phyloP scores from a whole-genome alignment of 2,888 invertebrate species.

The Agonopterix heracliana region DNA sequence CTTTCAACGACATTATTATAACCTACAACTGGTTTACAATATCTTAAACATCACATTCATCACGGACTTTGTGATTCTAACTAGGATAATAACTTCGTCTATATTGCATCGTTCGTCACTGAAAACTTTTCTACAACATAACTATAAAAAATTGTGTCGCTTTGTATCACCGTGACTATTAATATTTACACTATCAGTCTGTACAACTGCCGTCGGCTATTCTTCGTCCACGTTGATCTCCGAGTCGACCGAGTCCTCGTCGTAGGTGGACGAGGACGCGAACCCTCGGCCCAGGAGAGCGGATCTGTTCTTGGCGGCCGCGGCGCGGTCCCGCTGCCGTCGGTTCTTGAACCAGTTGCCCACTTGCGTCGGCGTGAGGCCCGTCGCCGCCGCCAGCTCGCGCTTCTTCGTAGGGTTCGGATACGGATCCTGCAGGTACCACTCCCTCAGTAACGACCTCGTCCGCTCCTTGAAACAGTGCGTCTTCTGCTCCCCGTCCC shows the following conservation, averaged over 20 bases:
- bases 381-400: slow-evolving; percentile 96
- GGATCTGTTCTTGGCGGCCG: slow-evolving; percentile 97
- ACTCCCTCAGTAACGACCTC: slow-evolving; percentile 94
- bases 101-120: slow-evolving; percentile 53
- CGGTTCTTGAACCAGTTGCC: slow-evolving; percentile 99
- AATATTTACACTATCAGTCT: slow-evolving; percentile 37
- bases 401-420: slow-evolving; percentile 98
- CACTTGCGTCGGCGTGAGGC: slow-evolving; percentile 95
- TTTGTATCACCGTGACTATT: slow-evolving; percentile 20
- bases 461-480: slow-evolving; percentile 99
- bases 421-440: slow-evolving; percentile 99
- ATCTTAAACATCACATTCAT: slow-evolving; percentile 55
- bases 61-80: slow-evolving; percentile 46
- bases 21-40: slow-evolving; percentile 51
- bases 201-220: slow-evolving; percentile 32
- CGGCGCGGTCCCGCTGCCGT: slow-evolving; percentile 95
- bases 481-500: slow-evolving; percentile 99
- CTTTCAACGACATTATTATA: slow-evolving; percentile 49
- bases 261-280: slow-evolving; percentile 71
- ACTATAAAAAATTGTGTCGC: slow-evolving; percentile 11
- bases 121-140: slow-evolving; percentile 28
- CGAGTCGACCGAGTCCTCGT: slow-evolving; percentile 70
- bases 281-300: slow-evolving; percentile 71
- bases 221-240: slow-evolving; percentile 74
- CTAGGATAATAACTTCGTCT: slow-evolving; percentile 49